Evolutionary conservation across 1,140 invertebrate genomes (phyloP).

Genomic region (Scaptomyza hsui): DNA sequence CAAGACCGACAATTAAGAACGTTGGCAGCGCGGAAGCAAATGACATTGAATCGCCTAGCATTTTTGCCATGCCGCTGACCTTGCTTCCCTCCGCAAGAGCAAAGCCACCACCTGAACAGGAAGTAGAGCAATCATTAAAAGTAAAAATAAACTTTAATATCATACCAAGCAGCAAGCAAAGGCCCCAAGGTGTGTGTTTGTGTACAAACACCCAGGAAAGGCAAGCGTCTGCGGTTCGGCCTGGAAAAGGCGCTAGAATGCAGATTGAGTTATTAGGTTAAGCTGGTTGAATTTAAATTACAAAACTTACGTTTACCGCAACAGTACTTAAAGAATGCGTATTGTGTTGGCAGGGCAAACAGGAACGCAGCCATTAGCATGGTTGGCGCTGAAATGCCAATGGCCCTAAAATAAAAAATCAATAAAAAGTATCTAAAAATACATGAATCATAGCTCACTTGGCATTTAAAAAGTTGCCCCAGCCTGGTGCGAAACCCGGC

Average conservation of each 20-base stretch:
- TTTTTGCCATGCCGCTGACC: constrained; percentile 89
- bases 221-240: constrained; percentile 48
- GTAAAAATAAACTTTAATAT: not conserved
- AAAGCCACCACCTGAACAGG: constrained; percentile 90
- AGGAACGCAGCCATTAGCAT: constrained; percentile 89
- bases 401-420: constrained; percentile 83
- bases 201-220: constrained; percentile 58
- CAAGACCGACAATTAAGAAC: constrained; percentile 85
- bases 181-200: constrained; percentile 53
- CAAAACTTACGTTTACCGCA: constrained; percentile 46
- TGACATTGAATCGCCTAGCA: constrained; percentile 88
- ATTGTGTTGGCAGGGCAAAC: constrained; percentile 91
- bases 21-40: constrained; percentile 85
- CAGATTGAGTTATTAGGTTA: not conserved
- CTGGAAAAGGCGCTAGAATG: constrained; percentile 50
- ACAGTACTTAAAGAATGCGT: constrained; percentile 68
- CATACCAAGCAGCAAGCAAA: constrained; percentile 59
- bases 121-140: not conserved
- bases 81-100: constrained; percentile 93
- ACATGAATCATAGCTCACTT: constrained; percentile 38
- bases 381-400: constrained; percentile 91
- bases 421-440: not conserved
- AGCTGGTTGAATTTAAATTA: not conserved
- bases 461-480: constrained; percentile 56
- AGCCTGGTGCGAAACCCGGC: constrained; percentile 85